Evolutionary conservation across 2,888 invertebrate genomes (phyloP), one percentile per base, ranked within the genome.

Genomic region (Herminia tarsipennalis): DNA sequence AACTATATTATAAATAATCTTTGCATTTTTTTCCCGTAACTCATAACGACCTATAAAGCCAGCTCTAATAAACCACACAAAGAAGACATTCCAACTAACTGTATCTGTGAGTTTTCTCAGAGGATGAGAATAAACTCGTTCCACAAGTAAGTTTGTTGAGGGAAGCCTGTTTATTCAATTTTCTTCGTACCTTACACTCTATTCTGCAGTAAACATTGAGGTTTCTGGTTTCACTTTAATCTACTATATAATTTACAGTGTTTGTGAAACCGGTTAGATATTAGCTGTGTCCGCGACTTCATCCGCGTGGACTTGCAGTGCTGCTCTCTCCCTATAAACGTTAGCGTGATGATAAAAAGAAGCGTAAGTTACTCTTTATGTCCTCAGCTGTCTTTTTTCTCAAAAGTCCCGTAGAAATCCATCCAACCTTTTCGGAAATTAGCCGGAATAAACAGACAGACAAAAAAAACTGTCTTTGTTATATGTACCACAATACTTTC

Each of bases 111-210:
- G 43, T 47, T 47, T 38, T 43, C 43, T 51, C 37, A 16, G 32
- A 27, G 40, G 32, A 53, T 47, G 44, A n/a, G 35, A 48, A 43
- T 40, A 52, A 58, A 56, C 52, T 65, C 40, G 37, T 56, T 55
- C 17, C 8, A 5, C 34, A 28, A 49, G 46, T 51, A 58, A 67
- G 42, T 65, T 68, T 56, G 54, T 24, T 50, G 33, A 32, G 28
- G 8, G 22, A 47, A 39, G 37, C 39, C 39, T 49, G 49, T 44
- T 64, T 53, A 64, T 56, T 64, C 28, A 37, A 60, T 60, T 44
- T 47, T 30, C 47, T 48, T 10, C 17, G 40, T 32, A 41, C 44
- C 35, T 66, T 48, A 35, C 25, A 42, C 37, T 43, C 29, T 16
- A 8, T 9, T 29, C 25, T 29, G 17, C 34, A 29, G 37, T 35